These are phyloP conservation scores for Cephalopholis sonnerati DNA, from an alignment of 2,113 vertebrate genomes.

Conservation along the genomic window DNA sequence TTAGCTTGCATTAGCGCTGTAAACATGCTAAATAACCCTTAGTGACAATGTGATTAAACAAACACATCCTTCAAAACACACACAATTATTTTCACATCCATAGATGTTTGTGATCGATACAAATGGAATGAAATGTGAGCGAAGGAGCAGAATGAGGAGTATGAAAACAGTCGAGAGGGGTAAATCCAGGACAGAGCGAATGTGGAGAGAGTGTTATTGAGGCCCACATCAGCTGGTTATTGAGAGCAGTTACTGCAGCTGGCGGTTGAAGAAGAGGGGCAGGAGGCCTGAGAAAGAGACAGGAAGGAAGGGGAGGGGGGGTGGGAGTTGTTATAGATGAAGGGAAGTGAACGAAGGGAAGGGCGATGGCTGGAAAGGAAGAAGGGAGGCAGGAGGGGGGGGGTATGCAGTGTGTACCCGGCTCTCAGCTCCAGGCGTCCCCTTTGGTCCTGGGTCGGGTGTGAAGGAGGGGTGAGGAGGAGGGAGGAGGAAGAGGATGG, in stretches of 20 bases:
- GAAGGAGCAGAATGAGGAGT: conserved; percentile 10
- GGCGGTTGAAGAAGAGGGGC: background rate
- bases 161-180: background rate
- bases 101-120: background rate
- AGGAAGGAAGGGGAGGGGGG: conserved; percentile 46
- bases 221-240: conserved; percentile 44
- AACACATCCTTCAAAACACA: conserved; percentile 14
- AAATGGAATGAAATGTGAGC: conserved; percentile 11
- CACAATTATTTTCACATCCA: background rate
- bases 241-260: conserved; percentile 42
- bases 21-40: conserved; percentile 38
- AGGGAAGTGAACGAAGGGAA: conserved; percentile 78
- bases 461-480: conserved; percentile 84
- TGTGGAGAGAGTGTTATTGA: conserved; percentile 1
- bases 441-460: conserved; percentile 88
- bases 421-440: conserved; percentile 87
- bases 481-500: conserved; percentile 68
- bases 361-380: conserved; percentile 78
- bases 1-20: background rate
- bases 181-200: conserved; percentile 11
- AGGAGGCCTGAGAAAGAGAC: conserved; percentile 43
- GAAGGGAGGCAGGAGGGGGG: conserved; percentile 31
- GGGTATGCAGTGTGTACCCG: conserved; percentile 83
- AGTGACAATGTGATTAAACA: conserved; percentile 17
- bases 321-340: conserved; percentile 19